Percentiles rank a stretch among this genome's conserved stretches.
Evolutionary conservation across 2,888 invertebrate species (phyloP).

Genomic region (Epinotia bilunana): DNA sequence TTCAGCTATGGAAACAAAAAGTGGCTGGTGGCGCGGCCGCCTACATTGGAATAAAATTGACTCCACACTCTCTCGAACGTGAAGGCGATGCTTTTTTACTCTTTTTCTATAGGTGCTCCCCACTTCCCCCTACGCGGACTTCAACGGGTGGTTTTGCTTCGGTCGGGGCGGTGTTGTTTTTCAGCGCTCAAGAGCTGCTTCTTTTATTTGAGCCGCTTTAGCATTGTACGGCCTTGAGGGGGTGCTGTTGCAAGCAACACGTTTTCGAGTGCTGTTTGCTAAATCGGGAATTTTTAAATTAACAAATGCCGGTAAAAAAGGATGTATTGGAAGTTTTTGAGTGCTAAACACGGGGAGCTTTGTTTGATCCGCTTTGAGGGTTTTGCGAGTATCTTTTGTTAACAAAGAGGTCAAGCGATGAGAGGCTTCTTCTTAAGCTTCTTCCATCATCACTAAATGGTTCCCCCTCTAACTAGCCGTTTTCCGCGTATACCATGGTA

Average conservation of each 20-base stretch:
- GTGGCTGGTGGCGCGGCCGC: constrained; percentile 81
- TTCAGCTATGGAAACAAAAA: constrained; percentile 83
- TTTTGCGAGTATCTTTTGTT: constrained; percentile 25
- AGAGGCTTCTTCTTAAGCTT: background rate
- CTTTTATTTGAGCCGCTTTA: constrained; percentile 83
- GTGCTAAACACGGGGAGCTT: constrained; percentile 39
- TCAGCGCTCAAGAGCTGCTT: constrained; percentile 82
- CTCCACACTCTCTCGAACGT: constrained; percentile 84
- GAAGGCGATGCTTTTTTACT: constrained; percentile 80
- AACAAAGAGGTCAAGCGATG: constrained; percentile 21
- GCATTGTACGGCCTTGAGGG: constrained; percentile 81
- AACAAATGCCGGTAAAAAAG: constrained; percentile 73
- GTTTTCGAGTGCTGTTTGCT: constrained; percentile 80
- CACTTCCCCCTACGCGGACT: constrained; percentile 71
- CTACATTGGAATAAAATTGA: constrained; percentile 85
- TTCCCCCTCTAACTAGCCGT: background rate
- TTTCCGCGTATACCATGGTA: background rate
- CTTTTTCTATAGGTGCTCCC: constrained; percentile 67
- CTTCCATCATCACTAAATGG: background rate
- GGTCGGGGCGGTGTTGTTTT: constrained; percentile 83
- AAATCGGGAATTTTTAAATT: constrained; percentile 81
- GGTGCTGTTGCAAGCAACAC: constrained; percentile 73
- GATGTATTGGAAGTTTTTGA: constrained; percentile 62
- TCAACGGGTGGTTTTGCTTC: constrained; percentile 84
- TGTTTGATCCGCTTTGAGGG: constrained; percentile 34